These are phyloP conservation scores for Callyntrura sp. DNA, from an alignment of 2,888 invertebrate species.

Conservation along the genomic window DNA sequence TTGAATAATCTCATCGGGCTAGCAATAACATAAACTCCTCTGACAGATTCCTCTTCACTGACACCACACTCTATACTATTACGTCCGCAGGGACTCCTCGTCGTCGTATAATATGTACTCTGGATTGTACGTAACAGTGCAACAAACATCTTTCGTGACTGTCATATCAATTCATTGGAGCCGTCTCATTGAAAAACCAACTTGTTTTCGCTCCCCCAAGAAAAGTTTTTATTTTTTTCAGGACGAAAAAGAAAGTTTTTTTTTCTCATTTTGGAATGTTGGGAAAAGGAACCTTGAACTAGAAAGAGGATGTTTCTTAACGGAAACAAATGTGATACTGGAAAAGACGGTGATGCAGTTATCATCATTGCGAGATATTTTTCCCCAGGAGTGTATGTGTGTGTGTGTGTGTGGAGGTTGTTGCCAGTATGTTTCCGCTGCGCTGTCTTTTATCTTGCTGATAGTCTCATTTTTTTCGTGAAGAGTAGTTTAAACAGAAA, in stretches of 20 bases:
- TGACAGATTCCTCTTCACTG: constrained; percentile 36
- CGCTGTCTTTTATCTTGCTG: not conserved
- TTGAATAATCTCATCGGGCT: constrained; percentile 32
- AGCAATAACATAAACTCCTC: constrained; percentile 40
- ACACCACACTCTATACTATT: not conserved
- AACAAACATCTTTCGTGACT: constrained; percentile 35
- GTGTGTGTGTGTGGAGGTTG: not conserved
- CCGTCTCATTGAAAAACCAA: constrained; percentile 38
- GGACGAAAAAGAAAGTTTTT: constrained; percentile 16
- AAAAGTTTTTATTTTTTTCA: constrained; percentile 14
- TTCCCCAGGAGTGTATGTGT: no score
- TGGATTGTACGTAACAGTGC: not conserved
- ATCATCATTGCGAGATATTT: not conserved
- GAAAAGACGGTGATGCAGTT: constrained; percentile 17
- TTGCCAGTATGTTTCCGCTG: no score
- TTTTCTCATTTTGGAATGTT: not conserved
- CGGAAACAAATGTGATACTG: not conserved
- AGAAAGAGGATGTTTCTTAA: not conserved
- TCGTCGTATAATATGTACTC: constrained; percentile 13
- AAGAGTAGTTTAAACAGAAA: no score
- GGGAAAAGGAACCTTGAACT: constrained; percentile 10
- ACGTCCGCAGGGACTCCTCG: not conserved
- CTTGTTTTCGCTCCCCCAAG: not conserved
- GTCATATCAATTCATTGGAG: constrained; percentile 41
- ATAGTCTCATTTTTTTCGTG: not conserved